phyloP scores from a whole-genome alignment of 1,140 invertebrate genomes.

The Delia radicum region DNA sequence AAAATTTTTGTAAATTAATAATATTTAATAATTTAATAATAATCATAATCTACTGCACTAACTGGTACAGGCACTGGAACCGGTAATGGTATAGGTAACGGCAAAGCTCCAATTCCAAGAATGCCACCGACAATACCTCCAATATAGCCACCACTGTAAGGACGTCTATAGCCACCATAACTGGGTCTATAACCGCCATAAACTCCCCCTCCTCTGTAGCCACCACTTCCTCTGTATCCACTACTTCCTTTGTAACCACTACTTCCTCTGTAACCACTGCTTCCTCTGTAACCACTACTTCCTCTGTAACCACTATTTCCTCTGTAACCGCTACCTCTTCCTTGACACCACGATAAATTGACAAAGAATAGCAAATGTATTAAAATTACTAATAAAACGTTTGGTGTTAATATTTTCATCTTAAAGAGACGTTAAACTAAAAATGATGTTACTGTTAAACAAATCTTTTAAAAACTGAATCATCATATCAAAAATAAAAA shows the following conservation, averaged over 20 bases:
- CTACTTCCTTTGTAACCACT: not conserved
- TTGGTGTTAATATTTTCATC: not conserved
- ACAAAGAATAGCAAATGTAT: not conserved
- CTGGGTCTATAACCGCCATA: not conserved
- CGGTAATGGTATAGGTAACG: not conserved
- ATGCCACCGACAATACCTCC: not conserved
- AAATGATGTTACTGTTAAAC: not conserved
- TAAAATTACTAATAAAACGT: not conserved
- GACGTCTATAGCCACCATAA: not conserved
- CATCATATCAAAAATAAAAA: not conserved
- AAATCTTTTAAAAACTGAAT: not conserved
- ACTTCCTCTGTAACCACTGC: not conserved
- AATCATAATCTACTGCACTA: not conserved
- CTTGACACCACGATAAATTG: not conserved
- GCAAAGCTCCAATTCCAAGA: not conserved
- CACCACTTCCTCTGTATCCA: not conserved
- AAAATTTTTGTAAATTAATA: no score
- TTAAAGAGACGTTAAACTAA: not conserved
- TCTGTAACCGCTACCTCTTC: not conserved
- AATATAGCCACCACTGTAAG: not conserved
- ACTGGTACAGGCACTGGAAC: not conserved
- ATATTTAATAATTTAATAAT: not conserved
- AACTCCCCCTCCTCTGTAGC: not conserved
- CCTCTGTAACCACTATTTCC: not conserved
- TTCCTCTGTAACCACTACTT: not conserved